Evolutionary conservation across 2,888 invertebrate species (phyloP).

Genomic region (Dioctria rufipes): DNA sequence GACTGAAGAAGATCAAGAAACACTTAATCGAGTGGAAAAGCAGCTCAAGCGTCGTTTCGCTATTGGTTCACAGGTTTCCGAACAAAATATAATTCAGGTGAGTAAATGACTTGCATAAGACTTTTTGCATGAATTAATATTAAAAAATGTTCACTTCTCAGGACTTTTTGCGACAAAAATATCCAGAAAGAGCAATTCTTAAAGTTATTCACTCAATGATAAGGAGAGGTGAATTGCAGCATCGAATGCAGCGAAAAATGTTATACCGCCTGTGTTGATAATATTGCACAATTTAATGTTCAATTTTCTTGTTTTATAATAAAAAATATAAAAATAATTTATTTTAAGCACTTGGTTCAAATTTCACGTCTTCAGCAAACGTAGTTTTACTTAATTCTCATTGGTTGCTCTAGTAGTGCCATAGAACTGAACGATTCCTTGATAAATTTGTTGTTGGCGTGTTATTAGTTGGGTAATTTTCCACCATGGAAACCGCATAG

Average conservation of each 20-base stretch:
- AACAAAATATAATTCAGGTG: conserved; percentile 89
- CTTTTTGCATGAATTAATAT: neutral
- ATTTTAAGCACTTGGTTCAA: too few relatives aligned
- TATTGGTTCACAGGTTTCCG: conserved; percentile 96
- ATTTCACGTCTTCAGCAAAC: too few relatives aligned
- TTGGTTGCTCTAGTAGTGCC: too few relatives aligned
- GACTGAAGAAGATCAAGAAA: conserved; percentile 93
- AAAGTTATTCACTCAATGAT: conserved; percentile 97
- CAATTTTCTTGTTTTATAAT: conserved; percentile 23
- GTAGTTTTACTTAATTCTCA: too few relatives aligned
- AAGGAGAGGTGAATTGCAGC: conserved; percentile 94
- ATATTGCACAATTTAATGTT: conserved; percentile 25
- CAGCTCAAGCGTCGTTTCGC: conserved; percentile 95
- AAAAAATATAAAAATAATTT: too few relatives aligned
- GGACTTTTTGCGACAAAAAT: conserved; percentile 88
- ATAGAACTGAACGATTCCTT: too few relatives aligned
- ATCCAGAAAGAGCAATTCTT: conserved; percentile 86
- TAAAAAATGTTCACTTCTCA: conserved; percentile 59
- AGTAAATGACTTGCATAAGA: neutral
- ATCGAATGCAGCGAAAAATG: conserved; percentile 97
- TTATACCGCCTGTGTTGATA: conserved; percentile 88
- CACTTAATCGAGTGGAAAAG: conserved; percentile 90
- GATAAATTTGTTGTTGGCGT: too few relatives aligned
- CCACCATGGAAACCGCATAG: too few relatives aligned
- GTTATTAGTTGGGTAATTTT: too few relatives aligned